Conservation (phyloP, 2,113 vertebrate species). For the Sphyrna mokarran region DNA sequence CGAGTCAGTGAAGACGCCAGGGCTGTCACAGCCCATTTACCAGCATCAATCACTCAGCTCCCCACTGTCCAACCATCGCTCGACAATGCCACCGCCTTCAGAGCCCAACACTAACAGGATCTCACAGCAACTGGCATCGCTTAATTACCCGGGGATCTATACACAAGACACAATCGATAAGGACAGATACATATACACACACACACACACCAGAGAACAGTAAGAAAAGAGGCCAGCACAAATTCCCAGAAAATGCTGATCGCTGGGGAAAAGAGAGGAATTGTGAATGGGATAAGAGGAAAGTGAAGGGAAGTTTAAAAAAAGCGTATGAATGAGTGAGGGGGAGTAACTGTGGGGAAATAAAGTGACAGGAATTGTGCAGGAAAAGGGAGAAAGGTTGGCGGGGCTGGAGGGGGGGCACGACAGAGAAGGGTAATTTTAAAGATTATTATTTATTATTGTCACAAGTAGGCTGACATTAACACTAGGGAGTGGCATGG, state of each 20-base stretch:
- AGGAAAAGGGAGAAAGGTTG: too few species aligned
- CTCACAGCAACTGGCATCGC: neutral
- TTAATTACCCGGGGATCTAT: neutral
- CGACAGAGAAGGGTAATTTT: too few species aligned
- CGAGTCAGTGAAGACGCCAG: slow-evolving; percentile 27
- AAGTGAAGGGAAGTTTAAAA: too few species aligned
- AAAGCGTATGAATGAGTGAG: too few species aligned
- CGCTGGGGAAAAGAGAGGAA: too few species aligned
- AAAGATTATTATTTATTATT: too few species aligned
- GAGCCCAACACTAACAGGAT: neutral
- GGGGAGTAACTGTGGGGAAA: too few species aligned
- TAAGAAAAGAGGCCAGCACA: neutral
- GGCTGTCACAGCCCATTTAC: slow-evolving; percentile 8
- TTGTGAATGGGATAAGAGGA: too few species aligned
- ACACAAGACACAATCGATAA: neutral
- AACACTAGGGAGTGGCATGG: too few species aligned
- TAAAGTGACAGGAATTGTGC: too few species aligned
- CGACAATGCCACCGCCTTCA: neutral
- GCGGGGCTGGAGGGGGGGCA: too few species aligned
- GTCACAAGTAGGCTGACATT: too few species aligned
- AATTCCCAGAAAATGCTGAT: neutral
- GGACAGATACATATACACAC: neutral
- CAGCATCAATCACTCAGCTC: neutral
- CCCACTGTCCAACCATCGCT: neutral
- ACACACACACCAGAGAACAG: neutral